A percentile compares a stretch with the other conserved stretches of the same genome.
Evolutionary conservation across 2,797 vertebrate species (phyloP).

Genomic region (Numenius phaeopus): DNA sequence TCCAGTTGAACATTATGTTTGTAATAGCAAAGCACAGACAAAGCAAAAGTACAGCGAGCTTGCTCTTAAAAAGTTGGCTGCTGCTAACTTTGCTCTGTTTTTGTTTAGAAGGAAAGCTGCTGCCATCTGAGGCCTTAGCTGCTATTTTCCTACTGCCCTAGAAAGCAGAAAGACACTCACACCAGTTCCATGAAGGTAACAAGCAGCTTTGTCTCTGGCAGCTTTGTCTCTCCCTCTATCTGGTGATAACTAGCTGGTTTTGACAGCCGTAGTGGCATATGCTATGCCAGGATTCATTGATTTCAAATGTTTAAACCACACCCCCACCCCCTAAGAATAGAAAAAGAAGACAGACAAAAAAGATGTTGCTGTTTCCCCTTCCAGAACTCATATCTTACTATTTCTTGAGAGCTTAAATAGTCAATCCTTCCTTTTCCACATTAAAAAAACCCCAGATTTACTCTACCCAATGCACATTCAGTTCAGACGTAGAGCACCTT

Average conservation of each 20-base stretch:
- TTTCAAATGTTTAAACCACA: constrained; percentile 3
- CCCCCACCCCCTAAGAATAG: neutral
- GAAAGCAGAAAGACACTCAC: neutral
- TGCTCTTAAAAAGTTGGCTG: neutral
- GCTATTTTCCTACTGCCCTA: neutral
- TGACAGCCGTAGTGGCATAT: neutral
- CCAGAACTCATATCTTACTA: neutral
- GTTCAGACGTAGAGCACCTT: neutral
- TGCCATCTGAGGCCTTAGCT: constrained; percentile 61
- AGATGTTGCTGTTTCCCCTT: neutral
- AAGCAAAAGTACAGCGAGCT: neutral
- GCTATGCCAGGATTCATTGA: neutral
- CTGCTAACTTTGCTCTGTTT: neutral
- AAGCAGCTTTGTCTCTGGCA: neutral
- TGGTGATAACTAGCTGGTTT: neutral
- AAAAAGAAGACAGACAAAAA: neutral
- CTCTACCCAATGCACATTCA: neutral
- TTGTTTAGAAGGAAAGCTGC: constrained; percentile 44
- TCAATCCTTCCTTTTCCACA: neutral
- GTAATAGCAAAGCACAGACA: neutral
- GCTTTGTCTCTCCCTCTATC: neutral
- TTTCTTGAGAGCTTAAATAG: neutral
- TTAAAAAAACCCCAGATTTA: neutral
- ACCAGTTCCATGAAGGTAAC: neutral
- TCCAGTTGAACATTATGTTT: neutral